phyloP scores from a whole-genome alignment of 2,113 vertebrate genomes.

The Poeciliopsis occidentalis region DNA sequence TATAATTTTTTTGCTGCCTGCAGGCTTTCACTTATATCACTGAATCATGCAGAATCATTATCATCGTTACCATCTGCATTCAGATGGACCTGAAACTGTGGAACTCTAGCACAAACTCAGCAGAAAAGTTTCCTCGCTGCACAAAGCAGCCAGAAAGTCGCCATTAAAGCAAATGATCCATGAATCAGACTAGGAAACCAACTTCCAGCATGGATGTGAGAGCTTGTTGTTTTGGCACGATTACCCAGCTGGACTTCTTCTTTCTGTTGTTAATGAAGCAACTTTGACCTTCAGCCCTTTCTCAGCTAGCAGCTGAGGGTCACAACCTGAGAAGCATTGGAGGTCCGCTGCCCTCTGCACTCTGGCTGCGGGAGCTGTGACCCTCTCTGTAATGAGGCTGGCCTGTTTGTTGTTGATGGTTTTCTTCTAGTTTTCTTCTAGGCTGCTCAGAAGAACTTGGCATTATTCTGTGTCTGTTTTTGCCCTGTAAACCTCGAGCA shows the following conservation, averaged over 20 bases:
- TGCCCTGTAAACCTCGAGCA: slow-evolving; percentile 7
- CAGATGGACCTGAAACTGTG: not conserved
- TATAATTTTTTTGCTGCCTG: not conserved
- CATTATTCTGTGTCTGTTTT: slow-evolving; percentile 28
- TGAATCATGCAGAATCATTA: not conserved
- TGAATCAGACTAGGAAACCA: not conserved
- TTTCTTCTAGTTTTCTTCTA: slow-evolving; percentile 14
- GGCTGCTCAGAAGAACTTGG: slow-evolving; percentile 15
- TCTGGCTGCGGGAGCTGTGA: slow-evolving; percentile 3
- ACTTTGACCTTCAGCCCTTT: slow-evolving; percentile 27
- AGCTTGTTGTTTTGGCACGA: not conserved
- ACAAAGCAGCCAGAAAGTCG: not conserved
- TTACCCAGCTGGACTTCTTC: slow-evolving; percentile 2
- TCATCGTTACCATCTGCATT: not conserved
- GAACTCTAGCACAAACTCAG: not conserved
- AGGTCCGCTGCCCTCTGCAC: slow-evolving; percentile 8
- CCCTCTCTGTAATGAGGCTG: slow-evolving; percentile 30
- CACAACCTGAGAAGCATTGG: not conserved
- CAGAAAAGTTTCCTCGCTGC: not conserved
- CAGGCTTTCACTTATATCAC: not conserved
- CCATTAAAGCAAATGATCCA: not conserved
- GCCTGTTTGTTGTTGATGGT: slow-evolving; percentile 35
- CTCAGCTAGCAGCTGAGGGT: slow-evolving; percentile 12
- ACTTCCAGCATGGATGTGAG: not conserved
- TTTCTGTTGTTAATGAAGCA: slow-evolving; percentile 24